Evolutionary conservation across 1,140 invertebrate genomes (phyloP).

Genomic region (Antheraea mylitta): DNA sequence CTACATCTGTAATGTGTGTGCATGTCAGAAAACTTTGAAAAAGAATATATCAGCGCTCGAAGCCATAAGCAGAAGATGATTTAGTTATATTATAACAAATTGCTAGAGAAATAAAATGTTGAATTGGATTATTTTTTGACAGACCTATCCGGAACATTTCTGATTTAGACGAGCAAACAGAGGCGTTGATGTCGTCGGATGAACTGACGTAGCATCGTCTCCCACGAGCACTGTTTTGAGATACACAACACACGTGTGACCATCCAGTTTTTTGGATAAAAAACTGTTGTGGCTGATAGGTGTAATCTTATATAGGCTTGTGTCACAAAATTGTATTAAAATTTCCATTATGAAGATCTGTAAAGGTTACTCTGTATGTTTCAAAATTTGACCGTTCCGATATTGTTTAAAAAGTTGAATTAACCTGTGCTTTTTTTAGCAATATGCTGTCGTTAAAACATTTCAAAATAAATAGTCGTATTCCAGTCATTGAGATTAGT

Average conservation of each 20-base stretch:
- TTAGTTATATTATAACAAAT: too few relatives aligned
- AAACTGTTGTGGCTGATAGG: background rate
- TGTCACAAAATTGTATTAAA: conserved; percentile 1
- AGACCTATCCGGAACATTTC: conserved; percentile 63
- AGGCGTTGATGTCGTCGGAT: conserved; percentile 67
- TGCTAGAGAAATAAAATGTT: background rate
- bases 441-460: too few relatives aligned
- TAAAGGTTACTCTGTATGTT: background rate
- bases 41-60: too few relatives aligned
- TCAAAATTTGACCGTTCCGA: background rate
- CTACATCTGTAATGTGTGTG: too few relatives aligned
- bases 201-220: conserved; percentile 60
- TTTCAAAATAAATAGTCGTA: too few relatives aligned
- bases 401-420: background rate
- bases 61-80: too few relatives aligned
- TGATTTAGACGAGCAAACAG: conserved; percentile 66
- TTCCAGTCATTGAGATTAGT: background rate
- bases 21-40: too few relatives aligned
- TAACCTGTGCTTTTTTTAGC: background rate
- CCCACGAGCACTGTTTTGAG: background rate
- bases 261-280: background rate
- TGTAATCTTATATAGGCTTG: background rate
- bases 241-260: background rate
- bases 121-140: conserved; percentile 19
- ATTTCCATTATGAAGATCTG: conserved; percentile 1